Base-by-base conservation (phyloP, 2,888 invertebrate species). In the Meta bourneti region DNA sequence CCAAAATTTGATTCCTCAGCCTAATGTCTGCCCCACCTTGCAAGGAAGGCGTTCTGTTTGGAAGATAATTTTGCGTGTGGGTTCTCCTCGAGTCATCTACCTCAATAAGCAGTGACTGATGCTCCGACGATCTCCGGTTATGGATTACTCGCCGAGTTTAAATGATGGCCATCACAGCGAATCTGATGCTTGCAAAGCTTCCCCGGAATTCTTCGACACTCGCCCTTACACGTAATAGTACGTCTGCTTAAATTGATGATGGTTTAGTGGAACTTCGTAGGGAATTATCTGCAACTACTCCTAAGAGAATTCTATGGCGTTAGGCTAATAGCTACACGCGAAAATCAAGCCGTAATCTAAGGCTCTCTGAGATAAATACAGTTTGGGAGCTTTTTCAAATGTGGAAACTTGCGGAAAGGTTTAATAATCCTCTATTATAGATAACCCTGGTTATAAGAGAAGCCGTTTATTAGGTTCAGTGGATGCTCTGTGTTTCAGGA, bases 171-270 rank as follows among this genome's bases (percentile, higher is more conserved):
- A 87, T 80, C 87, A 79, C 48, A 54, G 51, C 52, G 87, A 87
- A 79, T 87, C 87, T 80, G 74, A 87, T 80, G 87, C 71, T 52
- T 19, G 61, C 52, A 78, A 78, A 86, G 74, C 54, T 83, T 72
- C 49, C 85, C 54, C 34, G 85, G 85, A 87, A 87, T 79, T 87
- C 87, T 87, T 87, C 87, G 71, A 54, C 49, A 71, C 72, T 72
- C 54, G n/a, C 51, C 49, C 85, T 71, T 78, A 72, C 87, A 79
- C 87, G 71, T 87, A 87, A 87, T 87, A 80, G 87, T 79, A 87
- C 54, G 87, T 79, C 87, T 87, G 79, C 80, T 87, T 87, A 87
- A 87, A 87, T 87, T 87, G 87, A 87, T 87, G 87, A 80, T 80
- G 80, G 79, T 80, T 87, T 87, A 80, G 87, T 80, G 72, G 80